phyloP scores from a whole-genome alignment of 2,888 invertebrate species.

The Drosophila neotestacea region DNA sequence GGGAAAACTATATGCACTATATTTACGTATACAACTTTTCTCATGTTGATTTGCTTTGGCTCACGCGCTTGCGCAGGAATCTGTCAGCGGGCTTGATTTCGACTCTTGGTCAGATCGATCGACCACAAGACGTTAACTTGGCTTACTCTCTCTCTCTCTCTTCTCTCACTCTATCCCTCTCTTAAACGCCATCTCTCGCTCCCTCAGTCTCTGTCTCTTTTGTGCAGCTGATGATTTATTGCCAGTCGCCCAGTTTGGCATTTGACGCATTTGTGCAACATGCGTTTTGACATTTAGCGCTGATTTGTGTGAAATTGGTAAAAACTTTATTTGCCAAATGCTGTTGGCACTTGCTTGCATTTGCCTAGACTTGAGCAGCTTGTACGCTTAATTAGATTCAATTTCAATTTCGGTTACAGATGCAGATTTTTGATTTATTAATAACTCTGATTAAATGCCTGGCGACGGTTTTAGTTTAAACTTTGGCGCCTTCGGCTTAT shows the following conservation, averaged over 20 bases:
- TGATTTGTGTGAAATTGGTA: conserved; percentile 78
- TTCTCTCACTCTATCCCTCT: not conserved
- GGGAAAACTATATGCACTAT: no score
- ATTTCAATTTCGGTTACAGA: conserved; percentile 35
- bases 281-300: conserved; percentile 78
- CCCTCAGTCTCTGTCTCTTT: not conserved
- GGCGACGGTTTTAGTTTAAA: conserved; percentile 15
- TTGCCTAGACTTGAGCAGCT: conserved; percentile 27
- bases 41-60: conserved; percentile 24
- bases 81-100: conserved; percentile 52
- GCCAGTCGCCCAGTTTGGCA: conserved; percentile 69
- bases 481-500: conserved; percentile 62
- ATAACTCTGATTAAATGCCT: conserved; percentile 47
- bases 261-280: conserved; percentile 80
- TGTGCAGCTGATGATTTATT: conserved; percentile 69
- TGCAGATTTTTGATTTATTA: conserved; percentile 63
- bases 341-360: conserved; percentile 15
- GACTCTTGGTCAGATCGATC: conserved; percentile 44
- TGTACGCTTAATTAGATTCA: conserved; percentile 63
- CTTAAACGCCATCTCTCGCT: not conserved
- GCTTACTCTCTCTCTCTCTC: not conserved
- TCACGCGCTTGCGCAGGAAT: conserved; percentile 50
- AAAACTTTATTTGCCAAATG: conserved; percentile 25
- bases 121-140: conserved; percentile 19
- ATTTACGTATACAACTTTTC: not conserved